These are phyloP conservation scores for Tachysurus vachellii DNA, from an alignment of 2,113 vertebrate genomes.

Conservation along the genomic window DNA sequence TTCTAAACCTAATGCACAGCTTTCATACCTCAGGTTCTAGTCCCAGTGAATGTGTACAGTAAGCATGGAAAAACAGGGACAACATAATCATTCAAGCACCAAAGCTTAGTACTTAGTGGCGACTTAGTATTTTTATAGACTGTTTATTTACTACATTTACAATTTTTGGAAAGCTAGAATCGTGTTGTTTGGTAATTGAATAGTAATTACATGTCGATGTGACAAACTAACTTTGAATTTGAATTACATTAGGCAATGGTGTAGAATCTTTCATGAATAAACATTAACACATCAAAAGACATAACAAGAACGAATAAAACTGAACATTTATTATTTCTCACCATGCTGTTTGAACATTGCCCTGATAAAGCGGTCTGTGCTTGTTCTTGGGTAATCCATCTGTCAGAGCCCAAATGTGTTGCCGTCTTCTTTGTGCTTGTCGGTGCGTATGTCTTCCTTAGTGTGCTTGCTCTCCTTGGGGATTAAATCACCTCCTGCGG, in stretches of 20 bases:
- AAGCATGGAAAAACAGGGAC: not conserved
- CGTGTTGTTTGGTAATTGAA: not conserved
- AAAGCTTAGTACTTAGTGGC: not conserved
- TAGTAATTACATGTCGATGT: not conserved
- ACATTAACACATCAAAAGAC: not conserved
- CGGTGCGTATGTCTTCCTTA: not conserved
- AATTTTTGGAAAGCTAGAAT: not conserved
- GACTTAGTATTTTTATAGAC: not conserved
- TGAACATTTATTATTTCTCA: not conserved
- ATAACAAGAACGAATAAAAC: not conserved
- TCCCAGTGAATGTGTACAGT: not conserved
- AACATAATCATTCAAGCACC: not conserved
- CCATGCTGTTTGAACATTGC: conserved; percentile 43
- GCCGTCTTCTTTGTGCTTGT: not conserved
- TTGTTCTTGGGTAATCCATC: conserved; percentile 40
- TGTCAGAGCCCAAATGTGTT: not conserved
- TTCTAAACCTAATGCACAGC: not conserved
- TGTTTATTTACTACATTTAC: not conserved
- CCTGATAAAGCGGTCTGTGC: conserved; percentile 33
- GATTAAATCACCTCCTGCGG: not conserved
- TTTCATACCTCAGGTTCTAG: conserved; percentile 44
- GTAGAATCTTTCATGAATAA: not conserved
- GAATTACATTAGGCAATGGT: not conserved
- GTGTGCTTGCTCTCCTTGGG: not conserved
- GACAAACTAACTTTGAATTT: not conserved